Percentiles rank a stretch among this genome's conserved stretches.
Conservation (phyloP, 1,140 invertebrate genomes). For the Drosophila punjabiensis region DNA sequence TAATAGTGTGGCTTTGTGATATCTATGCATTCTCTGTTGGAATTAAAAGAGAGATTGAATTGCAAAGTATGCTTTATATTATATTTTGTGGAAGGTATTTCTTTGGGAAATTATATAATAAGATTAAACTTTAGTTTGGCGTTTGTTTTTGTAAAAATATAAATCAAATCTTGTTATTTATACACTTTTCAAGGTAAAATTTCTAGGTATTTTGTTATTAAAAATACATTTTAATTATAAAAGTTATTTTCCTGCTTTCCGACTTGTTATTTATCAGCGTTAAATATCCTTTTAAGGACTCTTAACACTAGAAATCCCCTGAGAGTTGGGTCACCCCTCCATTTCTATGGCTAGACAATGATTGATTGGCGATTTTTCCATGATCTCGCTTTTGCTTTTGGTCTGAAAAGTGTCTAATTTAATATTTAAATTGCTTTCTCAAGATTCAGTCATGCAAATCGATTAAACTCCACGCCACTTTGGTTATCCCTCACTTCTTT, state of each 20-base stretch:
- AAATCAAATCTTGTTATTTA: neutral
- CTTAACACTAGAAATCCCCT: constrained; percentile 5
- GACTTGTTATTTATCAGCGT: neutral
- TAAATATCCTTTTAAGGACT: neutral
- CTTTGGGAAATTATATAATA: neutral
- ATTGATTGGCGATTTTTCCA: constrained; percentile 40
- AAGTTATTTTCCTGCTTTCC: neutral
- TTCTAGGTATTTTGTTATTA: neutral
- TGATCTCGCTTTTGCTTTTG: constrained; percentile 1
- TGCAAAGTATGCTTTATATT: neutral
- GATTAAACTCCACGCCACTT: constrained; percentile 44
- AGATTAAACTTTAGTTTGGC: neutral
- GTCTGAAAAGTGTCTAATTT: constrained; percentile 39
- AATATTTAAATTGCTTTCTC: constrained; percentile 56
- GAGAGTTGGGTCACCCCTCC: neutral
- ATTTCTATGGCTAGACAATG: constrained; percentile 31
- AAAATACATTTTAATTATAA: neutral
- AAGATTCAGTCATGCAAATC: constrained; percentile 57
- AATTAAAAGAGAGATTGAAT: neutral
- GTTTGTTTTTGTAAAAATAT: neutral
- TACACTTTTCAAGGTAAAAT: neutral
- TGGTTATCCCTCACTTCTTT: constrained; percentile 7
- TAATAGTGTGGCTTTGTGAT: neutral
- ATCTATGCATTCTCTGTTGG: neutral
- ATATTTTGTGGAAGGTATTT: neutral